phyloP scores from a whole-genome alignment of 2,113 vertebrate genomes.

The Vicugna pacos region DNA sequence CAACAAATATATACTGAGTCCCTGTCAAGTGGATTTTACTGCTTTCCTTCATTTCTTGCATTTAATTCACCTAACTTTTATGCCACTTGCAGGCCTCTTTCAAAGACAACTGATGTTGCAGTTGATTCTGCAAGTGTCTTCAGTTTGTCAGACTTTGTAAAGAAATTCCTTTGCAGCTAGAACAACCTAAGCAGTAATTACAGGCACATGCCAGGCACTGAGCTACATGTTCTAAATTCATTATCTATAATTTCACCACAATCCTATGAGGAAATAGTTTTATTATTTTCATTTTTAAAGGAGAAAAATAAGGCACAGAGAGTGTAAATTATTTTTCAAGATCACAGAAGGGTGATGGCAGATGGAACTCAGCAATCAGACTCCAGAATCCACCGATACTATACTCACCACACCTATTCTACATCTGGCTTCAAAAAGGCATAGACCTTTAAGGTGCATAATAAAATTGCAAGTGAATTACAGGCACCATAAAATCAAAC shows the following conservation, averaged over 20 bases:
- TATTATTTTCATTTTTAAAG: not conserved
- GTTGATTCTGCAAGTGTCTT: not conserved
- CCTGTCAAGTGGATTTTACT: not conserved
- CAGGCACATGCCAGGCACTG: not conserved
- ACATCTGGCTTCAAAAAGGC: not conserved
- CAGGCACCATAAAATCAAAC: not conserved
- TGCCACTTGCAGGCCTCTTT: not conserved
- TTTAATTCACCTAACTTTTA: constrained; percentile 20
- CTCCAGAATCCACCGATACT: not conserved
- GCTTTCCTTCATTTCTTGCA: constrained; percentile 29
- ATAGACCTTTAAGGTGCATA: not conserved
- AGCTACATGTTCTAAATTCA: not conserved
- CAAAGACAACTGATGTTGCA: not conserved
- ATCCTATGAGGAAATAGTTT: not conserved
- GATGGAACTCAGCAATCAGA: not conserved
- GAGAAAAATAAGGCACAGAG: constrained; percentile 1
- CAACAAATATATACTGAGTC: not conserved
- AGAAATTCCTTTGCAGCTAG: not conserved
- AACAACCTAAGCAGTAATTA: not conserved
- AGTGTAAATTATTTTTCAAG: constrained; percentile 44
- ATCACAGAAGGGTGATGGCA: not conserved
- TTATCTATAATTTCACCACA: constrained; percentile 4
- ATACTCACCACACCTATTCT: not conserved
- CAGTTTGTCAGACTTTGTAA: not conserved
- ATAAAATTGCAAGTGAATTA: not conserved